A percentile compares a stretch with the other conserved stretches of the same genome.
These are phyloP conservation scores for Cepaea nemoralis DNA, from an alignment of 1,140 invertebrate genomes.

Conservation along the genomic window DNA sequence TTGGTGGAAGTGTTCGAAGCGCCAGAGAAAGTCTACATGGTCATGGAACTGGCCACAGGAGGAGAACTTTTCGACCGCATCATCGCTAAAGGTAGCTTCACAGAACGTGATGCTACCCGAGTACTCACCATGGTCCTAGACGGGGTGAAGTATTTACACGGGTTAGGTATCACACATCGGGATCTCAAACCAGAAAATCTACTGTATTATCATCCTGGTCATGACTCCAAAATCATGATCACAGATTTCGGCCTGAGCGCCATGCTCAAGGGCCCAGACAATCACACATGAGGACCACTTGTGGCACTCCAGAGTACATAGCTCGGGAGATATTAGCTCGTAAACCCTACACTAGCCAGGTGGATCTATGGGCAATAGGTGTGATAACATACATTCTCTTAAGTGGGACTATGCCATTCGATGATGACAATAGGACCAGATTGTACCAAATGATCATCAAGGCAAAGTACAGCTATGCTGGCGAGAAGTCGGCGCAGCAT, in stretches of 20 bases:
- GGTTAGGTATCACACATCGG: constrained; percentile 92
- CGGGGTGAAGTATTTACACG: constrained; percentile 94
- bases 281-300: constrained; percentile 86
- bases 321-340: constrained; percentile 97
- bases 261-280: constrained; percentile 82
- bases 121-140: constrained; percentile 92
- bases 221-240: constrained; percentile 85
- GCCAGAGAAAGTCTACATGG: constrained; percentile 89
- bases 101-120: constrained; percentile 89
- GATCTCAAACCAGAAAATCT: constrained; percentile 99
- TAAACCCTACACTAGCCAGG: constrained; percentile 83
- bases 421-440: constrained; percentile 74
- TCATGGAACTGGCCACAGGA: constrained; percentile 94
- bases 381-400: constrained; percentile 97
- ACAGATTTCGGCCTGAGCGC: constrained; percentile 94
- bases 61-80: constrained; percentile 99
- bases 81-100: constrained; percentile 91
- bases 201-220: constrained; percentile 79
- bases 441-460: constrained; percentile 75
- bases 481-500: no score
- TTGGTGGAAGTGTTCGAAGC: constrained; percentile 93
- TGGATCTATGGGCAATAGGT: constrained; percentile 98
- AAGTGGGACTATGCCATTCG: constrained; percentile 83
- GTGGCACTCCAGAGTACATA: constrained; percentile 97
- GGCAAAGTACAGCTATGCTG: constrained; percentile 74